Evolutionary conservation across 2,888 invertebrate species (phyloP), one percentile per base, ranked within the genome.

Genomic region (Sericinus montela): DNA sequence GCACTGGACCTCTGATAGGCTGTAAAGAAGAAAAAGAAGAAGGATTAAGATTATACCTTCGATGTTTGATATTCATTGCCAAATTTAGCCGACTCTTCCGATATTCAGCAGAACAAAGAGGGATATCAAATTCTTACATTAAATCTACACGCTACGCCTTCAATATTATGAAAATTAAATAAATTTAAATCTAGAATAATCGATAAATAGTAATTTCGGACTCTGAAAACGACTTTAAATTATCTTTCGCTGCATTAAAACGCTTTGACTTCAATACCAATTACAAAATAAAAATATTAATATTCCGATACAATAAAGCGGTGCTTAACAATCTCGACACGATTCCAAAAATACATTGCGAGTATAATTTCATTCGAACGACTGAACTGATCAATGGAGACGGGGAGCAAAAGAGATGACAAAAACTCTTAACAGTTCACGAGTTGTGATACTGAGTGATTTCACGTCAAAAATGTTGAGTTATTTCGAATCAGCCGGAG

Each of bases 301-400:
- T 59, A 60, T 62, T 62, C 57, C 58, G 53, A 41, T 49, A 65
- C 54, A 60, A 67, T 61, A 59, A 59, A 62, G 59, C 57, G 63
- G 51, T 54, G 52, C 59, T 56, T 54, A 62, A 62, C 58, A 55
- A 48, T 54, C 51, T 48, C 42, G 52, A 54, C 54, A 48, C 52
- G 50, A 51, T 36, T 48, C 48, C 43, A 44, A 37, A 44, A 55
- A 53, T 55, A 58, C 55, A 53, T 56, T 52, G 53, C 52, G 46
- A 56, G 56, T 54, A 69, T 59, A 60, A 67, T 63, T 60, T 60
- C 57, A 69, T 71, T 72, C 69, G 67, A 68, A 67, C 76, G 69
- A 79, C 72, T 75, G 75, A 75, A 75, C 71, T 71, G 72, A 78
- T 80, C 78, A 77, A 80, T 78, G 43, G 35, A 45, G 35, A 53